Evolutionary conservation across 2,113 vertebrate genomes (phyloP), one percentile per base, ranked within the genome.

Genomic region (Seriola rivoliana): DNA sequence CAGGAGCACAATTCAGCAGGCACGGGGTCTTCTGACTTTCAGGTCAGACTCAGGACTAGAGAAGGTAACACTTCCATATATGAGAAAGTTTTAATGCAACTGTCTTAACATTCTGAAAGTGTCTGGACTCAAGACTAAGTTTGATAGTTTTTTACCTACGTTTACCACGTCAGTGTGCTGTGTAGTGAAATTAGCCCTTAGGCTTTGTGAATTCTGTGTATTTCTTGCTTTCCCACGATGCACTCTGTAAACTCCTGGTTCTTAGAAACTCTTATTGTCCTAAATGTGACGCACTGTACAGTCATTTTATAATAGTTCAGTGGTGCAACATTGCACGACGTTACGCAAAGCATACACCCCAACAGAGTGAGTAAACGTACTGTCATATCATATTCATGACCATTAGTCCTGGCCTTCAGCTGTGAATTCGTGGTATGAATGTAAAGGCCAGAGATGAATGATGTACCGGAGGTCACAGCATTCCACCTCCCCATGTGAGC

Each of bases 371-470:
- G 50, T 85, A 42, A 36, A 70, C 55, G 57, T 54, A 0, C 17
- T 16, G 64, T 46, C 4, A 67, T 36, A 59, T 79, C 50, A 32
- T 44, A 32, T 67, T 40, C 29, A 64, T 21, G 46, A 63, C 36
- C 59, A 73, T 87, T 57, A 44, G n/a, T 72, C 65, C 21, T 32
- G 66, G 57, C 75, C 80, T 70, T 87, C 78, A 84, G 62, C 78
- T 63, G 40, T 32, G 68, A 85, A 88, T 81, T 73, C 25, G 50
- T 63, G 67, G 74, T 57, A 81, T 87, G 71, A 85, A 59, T 19
- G 59, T 81, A 69, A 86, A 88, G 60, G 52, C 69, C 58, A 63
- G 58, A 70, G 79, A 82, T 70, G 52, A 75, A 68, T 25, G 71
- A 80, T 66, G 77, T 54, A 57, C 23, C 21, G 5, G 54, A 80